Evolutionary conservation across 2,888 invertebrate genomes (phyloP).

Genomic region (Priocnemis perturbator): DNA sequence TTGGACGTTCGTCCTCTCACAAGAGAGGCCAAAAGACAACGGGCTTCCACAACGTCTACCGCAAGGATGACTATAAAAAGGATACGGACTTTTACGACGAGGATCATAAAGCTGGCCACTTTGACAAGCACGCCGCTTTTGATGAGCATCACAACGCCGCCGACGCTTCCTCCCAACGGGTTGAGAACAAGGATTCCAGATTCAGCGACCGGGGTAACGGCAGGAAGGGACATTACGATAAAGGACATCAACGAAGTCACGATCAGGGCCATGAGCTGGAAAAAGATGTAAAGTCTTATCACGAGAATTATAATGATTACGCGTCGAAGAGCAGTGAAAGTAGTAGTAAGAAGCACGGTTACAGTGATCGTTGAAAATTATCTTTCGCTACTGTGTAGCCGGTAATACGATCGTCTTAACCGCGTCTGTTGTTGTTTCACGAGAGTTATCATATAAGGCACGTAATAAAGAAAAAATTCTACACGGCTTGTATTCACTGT

Average conservation of each 20-base stretch:
- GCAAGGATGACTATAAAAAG: slow-evolving; percentile 87
- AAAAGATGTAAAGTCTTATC: slow-evolving; percentile 78
- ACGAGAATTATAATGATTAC: slow-evolving; percentile 78
- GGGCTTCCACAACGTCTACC: slow-evolving; percentile 84
- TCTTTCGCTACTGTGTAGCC: slow-evolving; percentile 59
- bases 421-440: slow-evolving; percentile 10
- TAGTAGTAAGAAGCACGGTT: slow-evolving; percentile 76
- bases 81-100: slow-evolving; percentile 87
- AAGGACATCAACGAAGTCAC: slow-evolving; percentile 78
- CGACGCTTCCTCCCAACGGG: slow-evolving; percentile 79
- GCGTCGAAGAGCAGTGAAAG: slow-evolving; percentile 77
- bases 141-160: slow-evolving; percentile 78
- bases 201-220: slow-evolving; percentile 77
- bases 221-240: slow-evolving; percentile 78
- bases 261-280: slow-evolving; percentile 79
- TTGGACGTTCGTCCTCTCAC: slow-evolving; percentile 79
- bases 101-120: slow-evolving; percentile 81
- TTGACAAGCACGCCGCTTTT: slow-evolving; percentile 80
- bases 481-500: not conserved
- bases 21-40: slow-evolving; percentile 84
- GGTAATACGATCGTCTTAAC: slow-evolving; percentile 4
- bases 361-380: slow-evolving; percentile 36
- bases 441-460: not conserved
- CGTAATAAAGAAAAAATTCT: slow-evolving; percentile 5
- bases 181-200: slow-evolving; percentile 77